Base-by-base conservation (phyloP, 2,113 vertebrate species). In the Lathamus discolor region DNA sequence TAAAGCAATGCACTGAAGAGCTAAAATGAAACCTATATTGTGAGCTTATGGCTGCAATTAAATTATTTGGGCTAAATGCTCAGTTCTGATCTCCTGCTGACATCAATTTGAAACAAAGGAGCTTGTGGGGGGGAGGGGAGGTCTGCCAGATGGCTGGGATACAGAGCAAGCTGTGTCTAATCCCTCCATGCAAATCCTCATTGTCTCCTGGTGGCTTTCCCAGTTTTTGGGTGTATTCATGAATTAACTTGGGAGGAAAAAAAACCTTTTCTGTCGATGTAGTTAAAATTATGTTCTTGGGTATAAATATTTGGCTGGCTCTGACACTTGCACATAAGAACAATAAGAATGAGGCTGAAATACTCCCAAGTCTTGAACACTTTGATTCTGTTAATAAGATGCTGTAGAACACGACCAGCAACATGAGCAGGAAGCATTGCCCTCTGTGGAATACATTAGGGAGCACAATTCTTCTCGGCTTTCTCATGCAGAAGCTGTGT, bases 31-130 rank as follows among this genome's bases (percentile, higher is more conserved):
- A 54, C 48, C 52, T 76, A 2, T 70, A 27, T 55, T 44, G 49
- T 59, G 64, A 87, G 39, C 35, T 48, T 73, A 33, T 66, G 79
- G 61, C 59, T 64, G 46, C 46, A 66, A 35, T 83, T 79, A 81
- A 72, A 90, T 91, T 86, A 54, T 94, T 80, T 75, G 90, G 78
- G 91, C 25, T 96, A 91, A 96, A 87, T 91, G 46, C 57, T 93
- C 78, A 24, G 80, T 82, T 93, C 82, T 93, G 67, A 92, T 95
- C 92, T 91, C 73, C 79, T 83, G 84, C 80, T 96, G 96, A 85
- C 67, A 77, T 62, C 76, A 80, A 91, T 82, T 73, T 78, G 72
- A 96, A 93, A 96, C 91, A 96, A 96, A 96, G 91, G 95, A 73
- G 33, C 49, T 52, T 0, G 1, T 80, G 68, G 80, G 92, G 96